These are phyloP conservation scores for Cynoglossus semilaevis DNA, from an alignment of 2,113 vertebrate genomes.

Conservation along the genomic window DNA sequence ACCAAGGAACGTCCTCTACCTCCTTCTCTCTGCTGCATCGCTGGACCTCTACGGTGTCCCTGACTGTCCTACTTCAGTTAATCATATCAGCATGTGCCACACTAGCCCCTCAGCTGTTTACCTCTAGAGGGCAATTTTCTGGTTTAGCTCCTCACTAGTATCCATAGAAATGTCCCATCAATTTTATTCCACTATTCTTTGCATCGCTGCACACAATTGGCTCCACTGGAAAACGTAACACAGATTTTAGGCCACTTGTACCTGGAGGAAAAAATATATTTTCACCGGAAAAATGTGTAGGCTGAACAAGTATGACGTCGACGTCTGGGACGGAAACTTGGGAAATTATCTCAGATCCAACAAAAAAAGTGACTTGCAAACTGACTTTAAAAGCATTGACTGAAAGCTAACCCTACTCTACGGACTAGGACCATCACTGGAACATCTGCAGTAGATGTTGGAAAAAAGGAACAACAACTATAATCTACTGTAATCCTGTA, in stretches of 20 bases:
- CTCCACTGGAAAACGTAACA: neutral
- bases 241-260: neutral
- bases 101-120: conserved; percentile 54
- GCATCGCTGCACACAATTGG: neutral
- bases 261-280: conserved; percentile 19
- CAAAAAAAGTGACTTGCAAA: too few species aligned
- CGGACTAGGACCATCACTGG: too few species aligned
- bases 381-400: too few species aligned
- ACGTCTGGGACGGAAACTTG: too few species aligned
- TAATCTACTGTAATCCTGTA: too few species aligned
- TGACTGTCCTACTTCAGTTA: conserved; percentile 74
- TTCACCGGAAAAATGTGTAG: conserved; percentile 7
- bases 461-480: too few species aligned
- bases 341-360: too few species aligned
- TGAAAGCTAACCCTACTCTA: too few species aligned
- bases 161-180: conserved; percentile 37
- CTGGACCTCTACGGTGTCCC: conserved; percentile 62
- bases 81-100: conserved; percentile 68
- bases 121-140: conserved; percentile 69
- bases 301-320: too few species aligned
- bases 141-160: conserved; percentile 59
- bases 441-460: too few species aligned
- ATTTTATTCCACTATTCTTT: conserved; percentile 32
- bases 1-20: conserved; percentile 63
- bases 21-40: conserved; percentile 51